Evolutionary conservation across 1,140 invertebrate species (phyloP), one percentile per base, ranked within the genome.

Genomic region (Solenopsis invicta): DNA sequence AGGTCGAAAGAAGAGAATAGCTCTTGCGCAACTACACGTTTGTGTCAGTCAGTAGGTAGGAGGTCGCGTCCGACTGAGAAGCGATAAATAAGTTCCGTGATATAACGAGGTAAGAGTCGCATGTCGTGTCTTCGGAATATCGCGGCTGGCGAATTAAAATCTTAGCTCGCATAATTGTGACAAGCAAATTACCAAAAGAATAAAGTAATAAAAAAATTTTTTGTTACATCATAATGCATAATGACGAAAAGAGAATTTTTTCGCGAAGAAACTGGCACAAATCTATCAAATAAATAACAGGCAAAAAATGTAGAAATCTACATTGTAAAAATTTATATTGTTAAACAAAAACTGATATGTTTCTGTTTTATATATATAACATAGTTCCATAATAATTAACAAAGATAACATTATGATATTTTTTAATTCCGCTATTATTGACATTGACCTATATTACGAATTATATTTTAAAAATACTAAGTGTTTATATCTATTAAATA

Each of bases 61-160:
- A 92, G 89, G 89, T 91, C 92, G 91, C 87, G 29, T n/a, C 91
- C 89, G 87, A 90, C 84, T 90, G 85, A 92, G 88, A 93, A 89
- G 87, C 81, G 84, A 91, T 92, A 92, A 92, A 88, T 89, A 89
- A 87, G 86, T 93, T 92, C 89, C 89, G 89, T 81, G 37, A 71
- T n/a, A 52, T 71, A 66, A 81, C 24, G 50, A 77, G 29, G 34
- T 37, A 41, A 21, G 5, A 29, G 71, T 12, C 24, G 18, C 24
- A 4, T 24, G 29, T 61, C 69, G 1, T 37, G n/a, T 69, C 5
- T 80, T 45, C 37, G 5, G 29, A 45, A 52, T 37, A 69, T 24
- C 13, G 9, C n/a, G 13, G 6, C n/a, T 24, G n/a, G 3, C 4
- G 13, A 1, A 56, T 37, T 75, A n/a, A 21, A 59, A 76, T 76